Percentiles rank a stretch among this genome's conserved stretches.
These are phyloP conservation scores for Typhlichthys eigenmanni DNA, from an alignment of 2,797 vertebrate species.

Conservation along the genomic window DNA sequence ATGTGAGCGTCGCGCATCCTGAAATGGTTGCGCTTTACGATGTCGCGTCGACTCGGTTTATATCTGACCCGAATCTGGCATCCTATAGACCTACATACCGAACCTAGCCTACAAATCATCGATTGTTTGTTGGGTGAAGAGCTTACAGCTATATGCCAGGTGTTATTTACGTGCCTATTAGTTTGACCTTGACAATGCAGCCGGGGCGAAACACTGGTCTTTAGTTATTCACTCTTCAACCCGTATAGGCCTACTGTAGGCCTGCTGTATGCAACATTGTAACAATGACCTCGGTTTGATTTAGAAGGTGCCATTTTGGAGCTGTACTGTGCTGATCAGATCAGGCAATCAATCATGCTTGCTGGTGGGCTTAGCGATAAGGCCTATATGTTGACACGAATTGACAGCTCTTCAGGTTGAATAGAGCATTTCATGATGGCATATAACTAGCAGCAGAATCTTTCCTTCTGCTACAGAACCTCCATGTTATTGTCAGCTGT, in stretches of 20 bases:
- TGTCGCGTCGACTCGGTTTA: slow-evolving; percentile 21
- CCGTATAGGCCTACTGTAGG: slow-evolving; percentile 29
- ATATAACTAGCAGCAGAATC: slow-evolving; percentile 14
- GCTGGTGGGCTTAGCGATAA: too few species aligned
- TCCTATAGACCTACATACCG: not conserved
- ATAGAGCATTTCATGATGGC: slow-evolving; percentile 13
- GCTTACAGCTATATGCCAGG: slow-evolving; percentile 1
- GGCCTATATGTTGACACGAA: too few species aligned
- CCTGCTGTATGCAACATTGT: not conserved
- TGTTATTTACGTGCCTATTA: slow-evolving; percentile 11
- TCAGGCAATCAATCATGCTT: slow-evolving; percentile 15
- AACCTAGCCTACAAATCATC: not conserved
- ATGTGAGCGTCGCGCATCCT: slow-evolving; percentile 22
- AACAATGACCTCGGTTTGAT: not conserved
- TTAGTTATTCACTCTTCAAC: not conserved
- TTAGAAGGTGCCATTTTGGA: slow-evolving; percentile 37
- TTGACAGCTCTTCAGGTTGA: not conserved
- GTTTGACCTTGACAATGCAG: slow-evolving; percentile 67
- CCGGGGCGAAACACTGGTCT: slow-evolving; percentile 45
- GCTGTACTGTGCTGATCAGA: slow-evolving; percentile 14
- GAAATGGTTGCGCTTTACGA: slow-evolving; percentile 28
- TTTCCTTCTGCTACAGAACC: not conserved
- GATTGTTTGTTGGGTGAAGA: not conserved
- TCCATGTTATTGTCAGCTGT: slow-evolving; percentile 40
- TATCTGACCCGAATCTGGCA: slow-evolving; percentile 2